phyloP scores from a whole-genome alignment of 2,113 vertebrate genomes.

The Gavia stellata region DNA sequence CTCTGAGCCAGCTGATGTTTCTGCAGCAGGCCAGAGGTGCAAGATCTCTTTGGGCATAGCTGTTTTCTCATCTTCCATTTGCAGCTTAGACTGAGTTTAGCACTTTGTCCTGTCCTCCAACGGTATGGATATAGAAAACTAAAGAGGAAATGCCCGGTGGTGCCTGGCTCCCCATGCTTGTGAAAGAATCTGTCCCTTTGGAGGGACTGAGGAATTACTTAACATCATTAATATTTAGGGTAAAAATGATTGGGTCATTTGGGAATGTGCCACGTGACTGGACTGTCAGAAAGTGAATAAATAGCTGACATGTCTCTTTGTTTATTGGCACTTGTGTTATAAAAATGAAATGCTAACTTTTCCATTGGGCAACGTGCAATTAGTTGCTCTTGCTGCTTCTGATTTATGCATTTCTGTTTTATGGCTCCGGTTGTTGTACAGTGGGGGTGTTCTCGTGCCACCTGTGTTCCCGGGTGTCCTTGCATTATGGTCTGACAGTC shows the following conservation, averaged over 20 bases:
- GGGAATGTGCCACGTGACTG: not conserved
- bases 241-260: not conserved
- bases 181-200: not conserved
- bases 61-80: not conserved
- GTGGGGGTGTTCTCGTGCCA: not conserved
- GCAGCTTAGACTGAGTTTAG: not conserved
- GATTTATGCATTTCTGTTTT: not conserved
- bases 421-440: not conserved
- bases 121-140: not conserved
- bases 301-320: not conserved
- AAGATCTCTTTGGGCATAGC: not conserved
- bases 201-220: not conserved
- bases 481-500: not conserved
- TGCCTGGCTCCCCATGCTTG: not conserved
- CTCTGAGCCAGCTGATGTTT: not conserved
- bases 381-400: not conserved
- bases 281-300: not conserved
- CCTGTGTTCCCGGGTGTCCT: not conserved
- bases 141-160: not conserved
- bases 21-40: not conserved
- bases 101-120: not conserved
- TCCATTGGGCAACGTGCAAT: not conserved
- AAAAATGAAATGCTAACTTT: slow-evolving; percentile 12
- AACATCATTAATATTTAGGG: slow-evolving; percentile 3
- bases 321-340: not conserved